Base-by-base conservation (phyloP, 2,113 vertebrate species). In the Phyllostomus discolor region DNA sequence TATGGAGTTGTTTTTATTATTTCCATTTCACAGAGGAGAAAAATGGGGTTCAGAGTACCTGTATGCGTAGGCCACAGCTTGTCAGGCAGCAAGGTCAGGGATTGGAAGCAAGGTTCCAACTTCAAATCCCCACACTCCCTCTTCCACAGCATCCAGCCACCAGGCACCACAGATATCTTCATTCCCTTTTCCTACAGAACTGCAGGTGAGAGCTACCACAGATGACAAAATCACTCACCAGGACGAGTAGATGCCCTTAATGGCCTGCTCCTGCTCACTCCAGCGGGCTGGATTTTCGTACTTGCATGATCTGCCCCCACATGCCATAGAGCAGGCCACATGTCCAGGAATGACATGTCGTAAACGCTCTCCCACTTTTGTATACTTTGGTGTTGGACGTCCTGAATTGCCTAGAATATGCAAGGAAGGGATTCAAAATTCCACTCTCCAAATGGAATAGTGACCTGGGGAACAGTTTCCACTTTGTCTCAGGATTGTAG, bases 311-410 rank as follows among this genome's bases (percentile, higher is more conserved):
- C 98, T 99, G 11, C 99, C 99, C 2, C 99, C 99, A 46, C 99
- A 99, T 0, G 99, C 98, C 99, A 99, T 99, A 26, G 99, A 99
- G 97, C 99, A 99, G 94, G 99, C 99, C 99, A 99, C 98, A 97
- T 99, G 99, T 15, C 99, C 99, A 0, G 99, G 99, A 93, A 99
- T 99, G 81, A 99, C 99, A 38, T 99, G 99, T 50, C 99, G 99
- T 93, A 99, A 98, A 22, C 98, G 99, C 97, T 99, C 99, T 14
- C 99, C 99, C 59, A 99, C 98, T 98, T 99, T 99, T 0, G 99
- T 99, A 97, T 99, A 99, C 97, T 99, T 99, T 48, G 99, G 99
- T 31, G 99, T 99, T 0, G 99, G 99, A 64, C 99, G 98, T 97
- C 98, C 96, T 0, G 96, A 97, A 96, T 97, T 98, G 91, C 98